Conservation (phyloP, 2,888 invertebrate species). For the Campaea margaritaria region DNA sequence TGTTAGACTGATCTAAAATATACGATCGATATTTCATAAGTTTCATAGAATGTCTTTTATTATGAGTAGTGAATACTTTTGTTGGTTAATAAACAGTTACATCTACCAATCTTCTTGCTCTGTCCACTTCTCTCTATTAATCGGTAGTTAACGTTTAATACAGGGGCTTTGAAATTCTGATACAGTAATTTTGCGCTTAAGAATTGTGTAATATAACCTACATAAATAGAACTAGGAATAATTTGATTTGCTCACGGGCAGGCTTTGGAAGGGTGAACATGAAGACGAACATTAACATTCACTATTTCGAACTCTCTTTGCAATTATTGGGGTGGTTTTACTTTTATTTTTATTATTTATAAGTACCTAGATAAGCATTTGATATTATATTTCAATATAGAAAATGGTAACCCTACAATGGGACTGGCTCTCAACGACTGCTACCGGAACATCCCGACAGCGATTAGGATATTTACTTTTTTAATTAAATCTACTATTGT, state of each 20-base stretch:
- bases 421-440: too few species aligned
- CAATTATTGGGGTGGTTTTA: too few species aligned
- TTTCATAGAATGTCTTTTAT: conserved; percentile 70
- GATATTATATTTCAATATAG: too few species aligned
- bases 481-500: too few species aligned
- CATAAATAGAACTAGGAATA: conserved; percentile 54
- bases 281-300: conserved; percentile 18
- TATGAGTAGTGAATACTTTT: conserved; percentile 47
- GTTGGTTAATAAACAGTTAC: neutral
- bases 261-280: conserved; percentile 47
- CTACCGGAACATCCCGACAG: too few species aligned
- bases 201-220: conserved; percentile 47
- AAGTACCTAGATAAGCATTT: too few species aligned
- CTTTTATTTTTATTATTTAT: too few species aligned
- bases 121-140: conserved; percentile 74
- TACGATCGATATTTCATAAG: conserved; percentile 74
- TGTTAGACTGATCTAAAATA: conserved; percentile 83
- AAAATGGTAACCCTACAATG: too few species aligned
- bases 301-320: too few species aligned
- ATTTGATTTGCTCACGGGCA: conserved; percentile 64
- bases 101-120: conserved; percentile 58
- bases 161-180: conserved; percentile 65
- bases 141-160: conserved; percentile 69
- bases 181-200: conserved; percentile 49
- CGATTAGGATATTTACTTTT: too few species aligned